These are phyloP conservation scores for Rhinichthys klamathensis DNA, from an alignment of 2,113 vertebrate species.

Conservation along the genomic window DNA sequence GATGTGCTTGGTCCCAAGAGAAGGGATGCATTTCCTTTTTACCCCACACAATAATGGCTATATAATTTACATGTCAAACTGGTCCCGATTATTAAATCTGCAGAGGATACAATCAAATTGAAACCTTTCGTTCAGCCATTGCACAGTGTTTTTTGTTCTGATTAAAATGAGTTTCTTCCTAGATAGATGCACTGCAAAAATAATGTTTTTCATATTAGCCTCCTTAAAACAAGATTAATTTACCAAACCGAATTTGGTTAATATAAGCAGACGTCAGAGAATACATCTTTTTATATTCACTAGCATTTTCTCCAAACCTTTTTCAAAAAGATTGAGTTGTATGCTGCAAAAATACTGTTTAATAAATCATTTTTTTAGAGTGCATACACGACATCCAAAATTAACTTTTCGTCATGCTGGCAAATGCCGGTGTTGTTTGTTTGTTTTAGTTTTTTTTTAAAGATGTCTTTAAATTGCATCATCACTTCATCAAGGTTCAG, in stretches of 20 bases:
- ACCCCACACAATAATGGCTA: background rate
- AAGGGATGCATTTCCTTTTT: background rate
- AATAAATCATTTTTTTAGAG: background rate
- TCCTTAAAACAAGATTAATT: background rate
- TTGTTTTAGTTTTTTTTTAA: background rate
- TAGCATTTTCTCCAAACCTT: background rate
- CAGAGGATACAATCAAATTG: background rate
- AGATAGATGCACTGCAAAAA: no score
- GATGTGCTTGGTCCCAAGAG: background rate
- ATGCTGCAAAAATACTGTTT: background rate
- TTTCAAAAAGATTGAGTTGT: background rate
- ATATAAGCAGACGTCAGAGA: background rate
- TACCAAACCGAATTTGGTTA: background rate
- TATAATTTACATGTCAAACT: background rate
- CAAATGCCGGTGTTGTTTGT: background rate
- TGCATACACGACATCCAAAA: background rate
- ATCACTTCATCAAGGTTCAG: background rate
- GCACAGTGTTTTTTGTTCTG: background rate
- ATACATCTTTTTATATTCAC: background rate
- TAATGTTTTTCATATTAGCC: no score
- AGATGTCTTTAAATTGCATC: constrained; percentile 12
- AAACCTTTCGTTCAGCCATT: background rate
- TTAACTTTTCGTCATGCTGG: background rate
- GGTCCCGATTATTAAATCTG: background rate
- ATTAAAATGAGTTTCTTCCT: background rate